A percentile compares a stretch with the other conserved stretches of the same genome.
These are phyloP conservation scores for Molorchus minor DNA, from an alignment of 2,888 invertebrate genomes.

Conservation along the genomic window DNA sequence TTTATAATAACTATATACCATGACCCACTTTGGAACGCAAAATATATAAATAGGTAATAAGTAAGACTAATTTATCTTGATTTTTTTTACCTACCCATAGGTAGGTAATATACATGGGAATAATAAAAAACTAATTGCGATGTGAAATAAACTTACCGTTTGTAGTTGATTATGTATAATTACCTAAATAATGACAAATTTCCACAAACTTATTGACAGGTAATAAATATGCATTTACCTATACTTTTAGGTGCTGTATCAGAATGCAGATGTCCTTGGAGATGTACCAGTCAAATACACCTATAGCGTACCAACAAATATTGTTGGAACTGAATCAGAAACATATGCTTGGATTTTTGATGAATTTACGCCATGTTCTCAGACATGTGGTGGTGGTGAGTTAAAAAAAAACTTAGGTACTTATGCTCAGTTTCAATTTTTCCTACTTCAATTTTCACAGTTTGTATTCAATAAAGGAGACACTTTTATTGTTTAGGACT, in stretches of 20 bases:
- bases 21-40: no score
- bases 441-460: not conserved
- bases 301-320: slow-evolving; percentile 84
- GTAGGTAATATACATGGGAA: no score
- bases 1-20: no score
- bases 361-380: slow-evolving; percentile 82
- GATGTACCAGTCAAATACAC: slow-evolving; percentile 90
- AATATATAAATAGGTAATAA: no score
- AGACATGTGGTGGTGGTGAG: slow-evolving; percentile 90
- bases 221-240: not conserved
- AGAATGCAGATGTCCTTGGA: slow-evolving; percentile 82
- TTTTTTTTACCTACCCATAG: no score
- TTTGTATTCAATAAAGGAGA: not conserved
- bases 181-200: not conserved
- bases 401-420: no score
- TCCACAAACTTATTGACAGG: not conserved
- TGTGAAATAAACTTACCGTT: no score
- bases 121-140: no score
- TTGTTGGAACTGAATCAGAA: slow-evolving; percentile 72
- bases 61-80: no score
- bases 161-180: no score
- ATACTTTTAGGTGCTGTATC: slow-evolving; percentile 75
- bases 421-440: not conserved
- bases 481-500: slow-evolving; percentile 64
- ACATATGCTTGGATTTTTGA: slow-evolving; percentile 86